These are phyloP conservation scores for Capricornis sumatraensis DNA, from an alignment of 2,113 vertebrate species.

Conservation along the genomic window DNA sequence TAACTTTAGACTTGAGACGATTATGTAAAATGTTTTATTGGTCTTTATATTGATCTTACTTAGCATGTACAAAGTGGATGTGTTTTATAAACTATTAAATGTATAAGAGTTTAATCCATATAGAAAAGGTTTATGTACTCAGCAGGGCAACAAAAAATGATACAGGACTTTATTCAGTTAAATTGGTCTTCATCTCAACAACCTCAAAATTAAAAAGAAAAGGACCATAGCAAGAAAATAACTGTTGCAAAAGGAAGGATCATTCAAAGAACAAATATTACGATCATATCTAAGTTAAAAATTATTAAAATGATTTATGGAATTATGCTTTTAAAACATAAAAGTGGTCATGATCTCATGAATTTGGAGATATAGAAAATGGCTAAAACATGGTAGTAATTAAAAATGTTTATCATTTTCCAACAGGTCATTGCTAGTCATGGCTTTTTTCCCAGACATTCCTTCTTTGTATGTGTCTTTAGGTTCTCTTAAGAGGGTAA, in stretches of 20 bases:
- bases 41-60: constrained; percentile 63
- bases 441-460: not conserved
- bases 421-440: not conserved
- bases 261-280: not conserved
- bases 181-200: not conserved
- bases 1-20: not conserved
- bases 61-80: constrained; percentile 30
- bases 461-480: not conserved
- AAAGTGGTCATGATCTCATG: not conserved
- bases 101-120: constrained; percentile 55
- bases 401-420: constrained; percentile 21
- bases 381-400: not conserved
- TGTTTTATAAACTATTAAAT: constrained; percentile 67
- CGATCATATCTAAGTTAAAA: not conserved
- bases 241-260: not conserved
- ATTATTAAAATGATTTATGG: not conserved
- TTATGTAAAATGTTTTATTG: constrained; percentile 63
- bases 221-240: not conserved
- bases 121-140: constrained; percentile 52
- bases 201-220: not conserved
- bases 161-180: constrained; percentile 7
- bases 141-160: constrained; percentile 53
- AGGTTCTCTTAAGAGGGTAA: not conserved
- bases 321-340: not conserved
- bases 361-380: not conserved